Base-by-base conservation (phyloP, 2,113 vertebrate species). In the Zapus hudsonius region DNA sequence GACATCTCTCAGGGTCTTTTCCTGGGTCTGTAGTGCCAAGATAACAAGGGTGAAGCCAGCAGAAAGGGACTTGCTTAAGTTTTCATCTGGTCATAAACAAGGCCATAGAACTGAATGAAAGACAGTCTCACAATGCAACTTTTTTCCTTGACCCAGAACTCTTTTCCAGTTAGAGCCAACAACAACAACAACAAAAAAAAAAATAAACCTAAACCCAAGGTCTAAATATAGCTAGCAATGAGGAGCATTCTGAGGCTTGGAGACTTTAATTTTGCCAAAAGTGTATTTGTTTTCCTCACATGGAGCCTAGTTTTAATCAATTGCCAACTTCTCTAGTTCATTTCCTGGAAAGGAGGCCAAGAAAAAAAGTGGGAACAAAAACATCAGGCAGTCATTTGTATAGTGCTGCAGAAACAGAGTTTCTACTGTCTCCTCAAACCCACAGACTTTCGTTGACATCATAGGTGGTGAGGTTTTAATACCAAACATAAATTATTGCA, bases 261-360 rank as follows among this genome's bases (percentile, higher is more conserved):
- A 93, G 95, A 89, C 92, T 95, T 95, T 84, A 93, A 84, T 94
- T 95, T 95, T 94, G 87, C 91, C 57, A 0, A 96, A 80, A 63
- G 73, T 1, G 7, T 93, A 89, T 95, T 93, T 93, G 72, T 94
- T 93, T 97, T 94, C 92, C 89, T 97, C 89, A 96, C 87, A 92
- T 13, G 2, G 94, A 96, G 84, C 91, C 95, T 96, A 97, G 96
- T 97, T 97, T 97, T 95, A 96, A 97, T 97, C 91, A 94, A 96
- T 89, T 95, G 92, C 87, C 94, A 96, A 93, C 89, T 97, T 69
- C 73, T 95, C 82, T 42, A 69, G 95, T 94, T 84, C 92, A 94
- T 95, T 97, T 97, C 96, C 96, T 97, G 95, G 97, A 97, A 96
- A 96, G 90, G 94, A 96, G 93, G 91, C 91, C 95, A 96, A 96